A percentile compares a stretch with the other conserved stretches of the same genome.
These are phyloP conservation scores for Anoura caudifer DNA, from an alignment of 2,113 vertebrate genomes.

Conservation along the genomic window DNA sequence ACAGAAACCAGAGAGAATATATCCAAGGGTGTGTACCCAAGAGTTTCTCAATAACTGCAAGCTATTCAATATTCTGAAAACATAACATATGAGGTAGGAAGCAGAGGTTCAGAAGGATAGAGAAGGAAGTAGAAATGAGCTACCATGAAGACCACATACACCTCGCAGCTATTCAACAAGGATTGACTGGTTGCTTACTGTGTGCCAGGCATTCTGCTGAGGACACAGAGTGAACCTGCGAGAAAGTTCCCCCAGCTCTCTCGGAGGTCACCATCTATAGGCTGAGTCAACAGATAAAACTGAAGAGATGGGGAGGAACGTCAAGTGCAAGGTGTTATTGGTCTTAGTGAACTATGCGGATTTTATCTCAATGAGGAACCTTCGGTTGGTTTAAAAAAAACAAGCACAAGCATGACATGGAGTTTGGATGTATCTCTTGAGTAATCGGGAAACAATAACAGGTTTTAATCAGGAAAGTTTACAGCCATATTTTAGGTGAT, in stretches of 20 bases:
- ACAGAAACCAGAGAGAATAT: neutral
- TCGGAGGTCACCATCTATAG: neutral
- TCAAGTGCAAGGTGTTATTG: neutral
- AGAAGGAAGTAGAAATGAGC: neutral
- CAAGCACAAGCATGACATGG: neutral
- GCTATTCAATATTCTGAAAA: neutral
- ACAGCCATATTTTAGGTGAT: neutral
- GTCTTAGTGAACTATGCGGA: neutral
- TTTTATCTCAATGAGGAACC: neutral
- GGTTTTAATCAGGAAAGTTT: neutral
- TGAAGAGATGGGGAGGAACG: neutral
- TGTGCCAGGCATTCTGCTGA: no score
- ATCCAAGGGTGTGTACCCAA: neutral
- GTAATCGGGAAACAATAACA: neutral
- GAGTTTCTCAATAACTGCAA: neutral
- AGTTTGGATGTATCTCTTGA: neutral
- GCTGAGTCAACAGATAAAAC: neutral
- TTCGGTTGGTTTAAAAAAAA: neutral
- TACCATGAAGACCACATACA: neutral
- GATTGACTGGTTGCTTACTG: no score
- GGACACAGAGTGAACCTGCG: neutral
- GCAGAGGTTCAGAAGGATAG: neutral
- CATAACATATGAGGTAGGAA: neutral
- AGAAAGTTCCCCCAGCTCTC: neutral
- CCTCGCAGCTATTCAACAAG: neutral